A percentile compares a stretch with the other conserved stretches of the same genome.
phyloP scores from a whole-genome alignment of 2,888 invertebrate genomes.

The Apamea anceps region DNA sequence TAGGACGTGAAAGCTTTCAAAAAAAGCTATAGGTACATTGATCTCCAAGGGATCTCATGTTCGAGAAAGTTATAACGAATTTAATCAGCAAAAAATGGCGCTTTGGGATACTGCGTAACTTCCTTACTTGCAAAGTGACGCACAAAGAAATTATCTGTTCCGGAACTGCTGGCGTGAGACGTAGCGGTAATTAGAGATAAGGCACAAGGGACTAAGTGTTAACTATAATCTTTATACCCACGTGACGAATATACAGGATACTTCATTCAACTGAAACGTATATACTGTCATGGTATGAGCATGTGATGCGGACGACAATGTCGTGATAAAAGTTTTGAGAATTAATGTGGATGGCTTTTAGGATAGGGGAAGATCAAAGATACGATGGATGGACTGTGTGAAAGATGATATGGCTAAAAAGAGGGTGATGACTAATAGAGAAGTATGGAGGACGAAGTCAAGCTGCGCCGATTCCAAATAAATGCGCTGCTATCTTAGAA shows the following conservation, averaged over 20 bases:
- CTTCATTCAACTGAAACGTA: not conserved
- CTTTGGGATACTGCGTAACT: slow-evolving; percentile 14
- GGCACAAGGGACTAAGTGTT: not conserved
- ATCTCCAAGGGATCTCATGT: slow-evolving; percentile 9
- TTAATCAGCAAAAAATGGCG: slow-evolving; percentile 27
- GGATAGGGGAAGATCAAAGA: not conserved
- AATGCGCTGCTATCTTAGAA: not conserved
- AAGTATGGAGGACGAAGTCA: not conserved
- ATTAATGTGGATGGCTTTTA: not conserved
- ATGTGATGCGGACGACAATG: not conserved
- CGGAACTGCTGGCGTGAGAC: slow-evolving; percentile 3
- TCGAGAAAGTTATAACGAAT: slow-evolving; percentile 35
- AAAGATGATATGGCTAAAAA: not conserved
- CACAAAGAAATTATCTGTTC: slow-evolving; percentile 34
- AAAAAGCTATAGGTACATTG: slow-evolving; percentile 9
- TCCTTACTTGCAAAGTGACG: slow-evolving; percentile 14
- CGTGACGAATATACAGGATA: not conserved
- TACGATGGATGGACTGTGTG: not conserved
- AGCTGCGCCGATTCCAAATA: not conserved
- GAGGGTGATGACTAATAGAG: not conserved
- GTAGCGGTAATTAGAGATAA: slow-evolving; percentile 23
- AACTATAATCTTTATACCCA: not conserved
- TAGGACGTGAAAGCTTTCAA: not conserved
- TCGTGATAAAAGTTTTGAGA: not conserved
- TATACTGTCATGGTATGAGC: not conserved